A percentile compares a stretch with the other conserved stretches of the same genome.
phyloP scores from a whole-genome alignment of 1,140 invertebrate genomes.

The Aphidius ervi region DNA sequence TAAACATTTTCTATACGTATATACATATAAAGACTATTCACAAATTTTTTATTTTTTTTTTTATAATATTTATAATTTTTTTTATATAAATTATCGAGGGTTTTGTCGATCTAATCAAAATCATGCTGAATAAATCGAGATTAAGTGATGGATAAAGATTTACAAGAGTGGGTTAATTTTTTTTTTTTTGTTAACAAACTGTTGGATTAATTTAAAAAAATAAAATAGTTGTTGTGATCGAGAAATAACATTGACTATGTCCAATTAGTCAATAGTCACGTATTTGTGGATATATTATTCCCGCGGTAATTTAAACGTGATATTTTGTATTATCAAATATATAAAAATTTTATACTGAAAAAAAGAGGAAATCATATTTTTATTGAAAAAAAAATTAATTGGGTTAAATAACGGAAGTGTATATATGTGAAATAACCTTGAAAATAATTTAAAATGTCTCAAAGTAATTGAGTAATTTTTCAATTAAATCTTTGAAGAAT shows the following conservation, averaged over 20 bases:
- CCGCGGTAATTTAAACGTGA: too few relatives aligned
- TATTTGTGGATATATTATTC: slow-evolving; percentile 7
- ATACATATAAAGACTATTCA: background rate
- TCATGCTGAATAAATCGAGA: slow-evolving; percentile 21
- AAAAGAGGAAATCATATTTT: too few relatives aligned
- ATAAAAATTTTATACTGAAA: too few relatives aligned
- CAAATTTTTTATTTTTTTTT: background rate
- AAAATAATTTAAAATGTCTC: too few relatives aligned
- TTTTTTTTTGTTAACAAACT: background rate
- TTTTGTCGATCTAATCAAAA: background rate
- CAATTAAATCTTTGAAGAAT: too few relatives aligned
- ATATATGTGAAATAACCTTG: too few relatives aligned
- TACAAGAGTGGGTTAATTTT: background rate
- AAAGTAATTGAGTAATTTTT: too few relatives aligned
- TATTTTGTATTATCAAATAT: too few relatives aligned
- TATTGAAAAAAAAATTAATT: too few relatives aligned
- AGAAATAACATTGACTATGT: background rate
- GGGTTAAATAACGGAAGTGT: too few relatives aligned
- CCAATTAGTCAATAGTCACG: slow-evolving; percentile 23
- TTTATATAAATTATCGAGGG: background rate
- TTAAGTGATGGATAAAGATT: slow-evolving; percentile 13
- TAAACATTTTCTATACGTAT: too few relatives aligned
- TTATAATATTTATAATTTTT: slow-evolving; percentile 2
- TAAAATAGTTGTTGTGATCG: background rate
- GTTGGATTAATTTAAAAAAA: background rate